Percentiles rank a stretch among this genome's conserved stretches.
phyloP scores from a whole-genome alignment of 2,113 vertebrate species.

The Thunnus maccoyii region DNA sequence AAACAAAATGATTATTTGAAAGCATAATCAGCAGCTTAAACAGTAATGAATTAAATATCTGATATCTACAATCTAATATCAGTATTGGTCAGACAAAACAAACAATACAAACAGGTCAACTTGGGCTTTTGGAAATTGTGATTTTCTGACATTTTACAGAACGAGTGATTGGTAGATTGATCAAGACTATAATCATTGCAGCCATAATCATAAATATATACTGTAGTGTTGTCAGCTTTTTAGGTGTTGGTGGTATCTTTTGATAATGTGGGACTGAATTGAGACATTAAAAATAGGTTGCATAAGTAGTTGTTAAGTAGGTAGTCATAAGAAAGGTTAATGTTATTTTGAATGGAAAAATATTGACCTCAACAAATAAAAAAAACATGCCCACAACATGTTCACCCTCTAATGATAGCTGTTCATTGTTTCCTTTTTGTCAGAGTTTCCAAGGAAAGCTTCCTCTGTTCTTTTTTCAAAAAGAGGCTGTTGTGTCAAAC shows the following conservation, averaged over 20 bases:
- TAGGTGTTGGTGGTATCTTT: not conserved
- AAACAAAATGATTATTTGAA: too few species aligned
- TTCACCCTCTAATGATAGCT: constrained; percentile 21
- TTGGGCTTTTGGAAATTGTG: too few species aligned
- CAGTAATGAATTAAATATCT: too few species aligned
- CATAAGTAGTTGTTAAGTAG: not conserved
- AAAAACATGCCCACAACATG: not conserved
- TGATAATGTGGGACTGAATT: not conserved
- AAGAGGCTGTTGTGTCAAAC: constrained; percentile 54
- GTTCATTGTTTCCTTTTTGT: constrained; percentile 54
- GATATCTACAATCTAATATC: too few species aligned
- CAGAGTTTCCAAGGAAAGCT: constrained; percentile 53
- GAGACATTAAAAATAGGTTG: not conserved
- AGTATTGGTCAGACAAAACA: too few species aligned
- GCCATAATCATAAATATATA: too few species aligned
- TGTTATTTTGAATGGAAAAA: constrained; percentile 7
- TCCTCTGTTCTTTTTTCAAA: constrained; percentile 23
- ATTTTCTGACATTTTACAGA: too few species aligned
- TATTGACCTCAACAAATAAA: constrained; percentile 9
- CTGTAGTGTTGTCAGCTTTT: too few species aligned
- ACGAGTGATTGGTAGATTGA: too few species aligned
- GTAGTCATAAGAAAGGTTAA: not conserved
- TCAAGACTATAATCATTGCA: too few species aligned
- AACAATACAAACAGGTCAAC: too few species aligned
- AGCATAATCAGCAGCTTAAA: too few species aligned